phyloP scores from a whole-genome alignment of 1,140 invertebrate genomes.

The Paraescarpia echinospica region DNA sequence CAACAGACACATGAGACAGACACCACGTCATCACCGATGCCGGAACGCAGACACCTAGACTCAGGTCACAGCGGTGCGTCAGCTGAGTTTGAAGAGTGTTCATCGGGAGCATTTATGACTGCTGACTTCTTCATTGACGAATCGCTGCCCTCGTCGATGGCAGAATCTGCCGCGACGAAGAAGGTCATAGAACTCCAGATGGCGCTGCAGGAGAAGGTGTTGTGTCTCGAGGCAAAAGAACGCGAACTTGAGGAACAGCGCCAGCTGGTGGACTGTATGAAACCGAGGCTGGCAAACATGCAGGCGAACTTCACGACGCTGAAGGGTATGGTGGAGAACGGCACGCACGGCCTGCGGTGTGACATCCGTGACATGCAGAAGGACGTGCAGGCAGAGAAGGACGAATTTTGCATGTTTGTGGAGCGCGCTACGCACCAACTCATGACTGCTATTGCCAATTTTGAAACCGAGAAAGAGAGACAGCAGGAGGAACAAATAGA shows the following conservation, averaged over 20 bases:
- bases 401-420: constrained; percentile 25
- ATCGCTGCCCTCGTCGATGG: constrained; percentile 64
- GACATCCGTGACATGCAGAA: constrained; percentile 24
- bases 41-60: background rate
- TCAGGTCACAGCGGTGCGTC: background rate
- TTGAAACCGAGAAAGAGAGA: constrained; percentile 12
- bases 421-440: constrained; percentile 10
- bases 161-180: constrained; percentile 46
- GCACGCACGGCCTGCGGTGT: constrained; percentile 25
- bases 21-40: background rate
- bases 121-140: constrained; percentile 86
- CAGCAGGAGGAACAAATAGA: constrained; percentile 27
- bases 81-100: constrained; percentile 29
- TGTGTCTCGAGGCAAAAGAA: constrained; percentile 32
- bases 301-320: constrained; percentile 33
- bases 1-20: background rate
- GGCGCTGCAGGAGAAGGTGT: constrained; percentile 50
- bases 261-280: constrained; percentile 24
- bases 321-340: constrained; percentile 29
- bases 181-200: constrained; percentile 43
- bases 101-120: constrained; percentile 69
- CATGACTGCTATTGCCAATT: constrained; percentile 8
- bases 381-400: constrained; percentile 23
- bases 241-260: constrained; percentile 22
- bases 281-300: constrained; percentile 14